phyloP scores from a whole-genome alignment of 2,797 vertebrate species.

The Odontamblyopus lacepedii region DNA sequence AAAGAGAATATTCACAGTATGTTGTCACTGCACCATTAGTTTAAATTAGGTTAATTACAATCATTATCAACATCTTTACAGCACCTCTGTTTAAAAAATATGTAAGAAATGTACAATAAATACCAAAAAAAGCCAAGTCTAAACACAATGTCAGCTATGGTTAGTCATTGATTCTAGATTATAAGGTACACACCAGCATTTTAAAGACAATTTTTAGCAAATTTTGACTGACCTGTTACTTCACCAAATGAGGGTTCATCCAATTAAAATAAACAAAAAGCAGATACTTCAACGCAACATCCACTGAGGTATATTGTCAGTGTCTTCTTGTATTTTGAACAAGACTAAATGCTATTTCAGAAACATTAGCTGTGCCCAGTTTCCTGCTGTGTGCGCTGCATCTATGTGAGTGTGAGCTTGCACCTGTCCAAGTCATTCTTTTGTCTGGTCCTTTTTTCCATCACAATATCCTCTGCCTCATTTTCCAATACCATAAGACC shows the following conservation, averaged over 20 bases:
- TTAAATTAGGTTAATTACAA: neutral
- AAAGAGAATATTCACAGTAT: slow-evolving; percentile 8
- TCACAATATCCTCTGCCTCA: slow-evolving; percentile 24
- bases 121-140: neutral
- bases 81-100: neutral
- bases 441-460: slow-evolving; percentile 30
- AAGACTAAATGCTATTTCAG: slow-evolving; percentile 71
- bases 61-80: neutral
- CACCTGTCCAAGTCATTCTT: slow-evolving; percentile 68
- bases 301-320: slow-evolving; percentile 1
- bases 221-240: neutral
- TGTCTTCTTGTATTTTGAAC: slow-evolving; percentile 23
- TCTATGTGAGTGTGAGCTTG: slow-evolving; percentile 30
- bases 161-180: neutral
- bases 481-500: neutral
- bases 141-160: too few relatives aligned
- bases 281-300: slow-evolving; percentile 5
- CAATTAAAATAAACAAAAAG: slow-evolving; percentile 18
- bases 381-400: slow-evolving; percentile 33
- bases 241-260: slow-evolving; percentile 23
- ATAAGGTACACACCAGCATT: too few relatives aligned
- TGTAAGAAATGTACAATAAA: neutral
- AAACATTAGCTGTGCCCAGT: slow-evolving; percentile 58
- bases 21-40: neutral
- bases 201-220: too few relatives aligned